Evolutionary conservation across 2,113 vertebrate species (phyloP).

Genomic region (Origma solitaria): DNA sequence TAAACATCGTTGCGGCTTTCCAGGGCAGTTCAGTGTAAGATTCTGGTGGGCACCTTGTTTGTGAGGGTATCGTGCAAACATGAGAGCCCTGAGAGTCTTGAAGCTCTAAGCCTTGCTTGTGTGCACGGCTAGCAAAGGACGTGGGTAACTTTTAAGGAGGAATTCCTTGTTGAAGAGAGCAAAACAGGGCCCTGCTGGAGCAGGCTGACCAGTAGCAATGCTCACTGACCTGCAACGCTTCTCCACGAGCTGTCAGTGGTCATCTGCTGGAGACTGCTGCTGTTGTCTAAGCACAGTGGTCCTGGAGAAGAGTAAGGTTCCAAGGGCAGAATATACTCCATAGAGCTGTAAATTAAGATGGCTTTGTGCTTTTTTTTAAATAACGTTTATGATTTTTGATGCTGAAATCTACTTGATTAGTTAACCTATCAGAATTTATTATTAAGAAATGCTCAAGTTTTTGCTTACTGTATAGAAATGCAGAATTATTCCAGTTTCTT

Average conservation of each 20-base stretch:
- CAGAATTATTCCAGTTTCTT: not conserved
- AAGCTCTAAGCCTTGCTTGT: not conserved
- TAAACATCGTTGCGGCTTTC: not conserved
- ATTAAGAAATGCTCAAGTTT: not conserved
- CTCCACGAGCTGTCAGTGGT: not conserved
- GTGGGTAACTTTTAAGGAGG: not conserved
- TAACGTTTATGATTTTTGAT: not conserved
- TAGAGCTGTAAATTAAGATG: not conserved
- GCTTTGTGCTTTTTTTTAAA: not conserved
- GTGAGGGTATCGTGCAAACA: not conserved
- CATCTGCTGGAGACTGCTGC: not conserved
- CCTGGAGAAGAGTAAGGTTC: not conserved
- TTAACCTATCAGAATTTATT: not conserved
- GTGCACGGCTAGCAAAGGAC: not conserved
- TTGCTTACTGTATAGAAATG: not conserved
- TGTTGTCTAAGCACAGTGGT: not conserved
- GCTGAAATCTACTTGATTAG: not conserved
- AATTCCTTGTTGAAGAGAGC: fast-evolving
- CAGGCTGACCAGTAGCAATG: fast-evolving
- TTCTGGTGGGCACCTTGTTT: not conserved
- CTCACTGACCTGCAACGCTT: not conserved
- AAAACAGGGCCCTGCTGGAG: not conserved
- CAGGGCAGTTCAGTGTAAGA: fast-evolving
- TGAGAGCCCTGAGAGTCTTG: not conserved
- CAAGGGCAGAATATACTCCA: not conserved